Evolutionary conservation across 2,888 invertebrate genomes (phyloP).

Genomic region (Clanis bilineata): DNA sequence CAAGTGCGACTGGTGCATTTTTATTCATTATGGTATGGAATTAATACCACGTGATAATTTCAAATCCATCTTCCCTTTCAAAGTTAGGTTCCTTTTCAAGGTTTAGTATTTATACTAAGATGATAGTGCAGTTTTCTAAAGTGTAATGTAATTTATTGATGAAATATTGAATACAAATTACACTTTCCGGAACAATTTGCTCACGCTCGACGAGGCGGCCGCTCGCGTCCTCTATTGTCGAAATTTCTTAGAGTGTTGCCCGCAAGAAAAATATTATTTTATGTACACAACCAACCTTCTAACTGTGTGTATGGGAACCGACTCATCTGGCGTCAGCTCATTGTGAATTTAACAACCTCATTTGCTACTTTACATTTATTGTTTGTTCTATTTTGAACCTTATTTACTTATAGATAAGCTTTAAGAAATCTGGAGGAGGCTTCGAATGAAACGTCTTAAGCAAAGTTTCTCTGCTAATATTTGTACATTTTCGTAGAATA

Average conservation of each 20-base stretch:
- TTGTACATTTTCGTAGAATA: conserved; percentile 63
- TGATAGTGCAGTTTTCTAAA: no score
- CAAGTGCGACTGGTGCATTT: no score
- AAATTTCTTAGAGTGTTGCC: conserved; percentile 12
- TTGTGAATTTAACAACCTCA: conserved; percentile 40
- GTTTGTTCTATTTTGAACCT: conserved; percentile 29
- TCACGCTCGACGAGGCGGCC: neutral
- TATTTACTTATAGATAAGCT: conserved; percentile 34
- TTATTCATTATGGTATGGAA: no score
- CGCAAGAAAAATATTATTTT: conserved; percentile 45
- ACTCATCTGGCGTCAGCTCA: conserved; percentile 53
- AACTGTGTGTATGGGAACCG: conserved; percentile 55
- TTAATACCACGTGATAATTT: no score
- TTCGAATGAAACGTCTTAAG: conserved; percentile 43
- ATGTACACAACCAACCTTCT: conserved; percentile 40
- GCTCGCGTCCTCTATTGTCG: conserved; percentile 1
- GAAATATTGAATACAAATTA: neutral
- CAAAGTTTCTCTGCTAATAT: conserved; percentile 65
- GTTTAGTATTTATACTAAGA: neutral
- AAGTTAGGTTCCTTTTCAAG: neutral
- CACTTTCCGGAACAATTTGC: conserved; percentile 1
- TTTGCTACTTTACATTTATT: conserved; percentile 28
- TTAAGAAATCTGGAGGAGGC: neutral
- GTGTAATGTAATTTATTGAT: neutral
- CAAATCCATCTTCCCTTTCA: no score